A percentile compares a stretch with the other conserved stretches of the same genome.
Evolutionary conservation across 2,797 vertebrate species (phyloP).

Genomic region (Euthynnus affinis): DNA sequence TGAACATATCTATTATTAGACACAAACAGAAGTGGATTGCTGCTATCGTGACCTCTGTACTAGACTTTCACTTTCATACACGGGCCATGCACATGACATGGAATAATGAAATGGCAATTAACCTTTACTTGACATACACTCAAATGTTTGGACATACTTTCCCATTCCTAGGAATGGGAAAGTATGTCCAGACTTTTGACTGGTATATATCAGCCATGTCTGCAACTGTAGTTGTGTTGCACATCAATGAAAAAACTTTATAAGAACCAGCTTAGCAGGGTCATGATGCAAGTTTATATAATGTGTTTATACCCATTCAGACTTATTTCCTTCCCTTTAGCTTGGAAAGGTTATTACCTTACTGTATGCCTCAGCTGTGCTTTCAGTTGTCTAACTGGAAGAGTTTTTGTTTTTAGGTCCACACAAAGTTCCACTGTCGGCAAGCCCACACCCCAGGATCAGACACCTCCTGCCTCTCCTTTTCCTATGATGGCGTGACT

Average conservation of each 20-base stretch:
- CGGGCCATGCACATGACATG: neutral
- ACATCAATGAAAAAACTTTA: neutral
- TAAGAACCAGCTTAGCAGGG: too few species aligned
- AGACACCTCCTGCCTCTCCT: conserved; percentile 92
- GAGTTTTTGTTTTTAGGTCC: conserved; percentile 86
- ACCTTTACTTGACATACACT: neutral
- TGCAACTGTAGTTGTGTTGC: neutral
- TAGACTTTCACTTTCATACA: conserved; percentile 11
- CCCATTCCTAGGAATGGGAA: neutral
- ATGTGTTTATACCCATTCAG: neutral
- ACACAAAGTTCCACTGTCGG: conserved; percentile 97
- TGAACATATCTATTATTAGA: conserved; percentile 3
- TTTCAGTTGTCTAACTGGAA: neutral
- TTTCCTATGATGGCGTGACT: conserved; percentile 93
- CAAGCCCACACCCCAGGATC: conserved; percentile 93
- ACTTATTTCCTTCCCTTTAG: neutral
- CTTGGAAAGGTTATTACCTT: neutral
- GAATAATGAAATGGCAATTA: neutral
- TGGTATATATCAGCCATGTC: neutral
- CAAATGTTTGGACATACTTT: too few species aligned
- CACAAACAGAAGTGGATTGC: neutral
- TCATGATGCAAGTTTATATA: neutral
- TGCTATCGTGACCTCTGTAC: conserved; percentile 3
- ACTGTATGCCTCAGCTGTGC: neutral
- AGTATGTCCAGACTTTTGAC: too few species aligned